Conservation (phyloP, 2,888 invertebrate species). For the Prosapia bicincta region DNA sequence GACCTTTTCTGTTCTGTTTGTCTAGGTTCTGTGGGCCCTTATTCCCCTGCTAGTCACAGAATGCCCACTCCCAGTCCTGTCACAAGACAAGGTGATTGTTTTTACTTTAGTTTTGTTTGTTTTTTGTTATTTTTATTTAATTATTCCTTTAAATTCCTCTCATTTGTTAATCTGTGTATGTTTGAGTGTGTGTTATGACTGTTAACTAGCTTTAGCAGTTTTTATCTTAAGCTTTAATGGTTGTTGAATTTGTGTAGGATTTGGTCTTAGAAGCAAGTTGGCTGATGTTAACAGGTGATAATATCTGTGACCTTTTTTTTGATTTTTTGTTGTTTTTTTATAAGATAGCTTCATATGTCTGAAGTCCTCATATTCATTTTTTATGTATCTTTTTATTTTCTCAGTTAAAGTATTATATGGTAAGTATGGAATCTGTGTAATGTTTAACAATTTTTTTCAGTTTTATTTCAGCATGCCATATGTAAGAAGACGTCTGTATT, state of each 20-base stretch:
- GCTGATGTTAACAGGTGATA: too few relatives aligned
- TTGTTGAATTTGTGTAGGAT: not conserved
- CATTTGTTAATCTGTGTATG: not conserved
- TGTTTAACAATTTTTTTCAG: too few relatives aligned
- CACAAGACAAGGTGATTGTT: slow-evolving; percentile 40
- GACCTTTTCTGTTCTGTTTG: slow-evolving; percentile 17
- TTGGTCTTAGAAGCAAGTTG: not conserved
- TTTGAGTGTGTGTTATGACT: not conserved
- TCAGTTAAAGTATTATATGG: too few relatives aligned
- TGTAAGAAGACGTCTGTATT: too few relatives aligned
- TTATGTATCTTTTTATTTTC: too few relatives aligned
- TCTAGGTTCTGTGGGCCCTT: slow-evolving; percentile 41
- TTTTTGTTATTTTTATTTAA: slow-evolving; percentile 13
- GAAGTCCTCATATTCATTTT: too few relatives aligned
- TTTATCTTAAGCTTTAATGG: not conserved
- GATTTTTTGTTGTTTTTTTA: too few relatives aligned
- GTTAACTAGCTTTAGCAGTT: not conserved
- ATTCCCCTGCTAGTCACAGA: slow-evolving; percentile 41
- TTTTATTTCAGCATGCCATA: too few relatives aligned
- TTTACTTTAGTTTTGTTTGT: slow-evolving; percentile 19
- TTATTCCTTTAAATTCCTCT: not conserved
- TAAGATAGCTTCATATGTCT: too few relatives aligned
- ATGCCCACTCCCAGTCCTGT: slow-evolving; percentile 41
- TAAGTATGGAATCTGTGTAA: too few relatives aligned
- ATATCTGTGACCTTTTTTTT: too few relatives aligned